Evolutionary conservation across 2,888 invertebrate genomes (phyloP).

Genomic region (Caenorhabditis afra): DNA sequence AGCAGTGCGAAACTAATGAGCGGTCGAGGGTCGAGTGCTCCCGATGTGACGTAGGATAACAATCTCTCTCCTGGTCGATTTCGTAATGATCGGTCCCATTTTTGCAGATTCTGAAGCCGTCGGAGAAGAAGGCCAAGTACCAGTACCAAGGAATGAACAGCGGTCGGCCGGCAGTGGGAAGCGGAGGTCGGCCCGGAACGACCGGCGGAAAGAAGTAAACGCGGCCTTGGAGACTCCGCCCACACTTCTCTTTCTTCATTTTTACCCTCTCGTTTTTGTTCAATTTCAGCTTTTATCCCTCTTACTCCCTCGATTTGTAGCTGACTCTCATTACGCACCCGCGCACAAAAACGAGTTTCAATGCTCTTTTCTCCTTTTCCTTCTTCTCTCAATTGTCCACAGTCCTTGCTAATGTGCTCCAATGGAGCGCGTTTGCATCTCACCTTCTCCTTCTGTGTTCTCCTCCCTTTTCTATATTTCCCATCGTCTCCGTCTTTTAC

Average conservation of each 20-base stretch:
- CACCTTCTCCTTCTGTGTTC: conserved; percentile 58
- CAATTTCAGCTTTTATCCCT: conserved; percentile 39
- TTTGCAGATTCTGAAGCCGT: conserved; percentile 83
- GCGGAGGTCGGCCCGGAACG: conserved; percentile 57
- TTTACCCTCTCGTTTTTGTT: conserved; percentile 31
- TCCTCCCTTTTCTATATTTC: conserved; percentile 11
- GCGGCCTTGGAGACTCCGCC: neutral
- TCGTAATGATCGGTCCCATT: neutral
- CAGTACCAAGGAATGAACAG: conserved; percentile 82
- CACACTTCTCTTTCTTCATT: neutral
- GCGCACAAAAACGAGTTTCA: conserved; percentile 43
- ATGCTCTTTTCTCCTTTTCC: conserved; percentile 32
- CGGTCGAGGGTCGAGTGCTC: conserved; percentile 9
- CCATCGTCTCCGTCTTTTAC: neutral
- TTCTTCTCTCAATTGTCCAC: conserved; percentile 7
- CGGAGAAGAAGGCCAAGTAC: conserved; percentile 84
- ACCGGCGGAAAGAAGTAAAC: conserved; percentile 58
- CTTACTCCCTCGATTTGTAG: conserved; percentile 9
- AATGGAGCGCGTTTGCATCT: conserved; percentile 16
- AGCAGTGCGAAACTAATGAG: conserved; percentile 22
- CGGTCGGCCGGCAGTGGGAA: conserved; percentile 77
- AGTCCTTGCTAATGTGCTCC: conserved; percentile 11
- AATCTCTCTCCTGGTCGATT: neutral
- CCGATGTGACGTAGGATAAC: conserved; percentile 7
- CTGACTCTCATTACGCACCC: conserved; percentile 10